These are phyloP conservation scores for Pipistrellus kuhlii DNA, from an alignment of 2,797 vertebrate genomes.

Conservation along the genomic window DNA sequence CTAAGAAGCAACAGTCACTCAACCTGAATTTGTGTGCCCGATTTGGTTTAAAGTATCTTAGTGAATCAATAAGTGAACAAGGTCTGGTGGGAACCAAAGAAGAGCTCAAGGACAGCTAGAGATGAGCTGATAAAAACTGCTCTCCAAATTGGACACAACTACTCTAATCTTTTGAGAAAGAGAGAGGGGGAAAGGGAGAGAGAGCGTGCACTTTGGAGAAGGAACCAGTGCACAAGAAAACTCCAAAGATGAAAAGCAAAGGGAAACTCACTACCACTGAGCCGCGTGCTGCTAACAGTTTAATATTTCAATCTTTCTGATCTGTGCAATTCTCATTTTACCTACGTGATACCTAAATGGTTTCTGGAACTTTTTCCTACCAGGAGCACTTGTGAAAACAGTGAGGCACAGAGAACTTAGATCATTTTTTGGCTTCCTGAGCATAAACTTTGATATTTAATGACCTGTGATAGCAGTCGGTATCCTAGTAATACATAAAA, in stretches of 20 bases:
- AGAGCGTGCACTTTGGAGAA: not conserved
- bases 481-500: slow-evolving; percentile 68
- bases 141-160: not conserved
- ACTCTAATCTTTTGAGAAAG: not conserved
- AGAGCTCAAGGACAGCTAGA: not conserved
- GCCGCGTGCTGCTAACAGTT: not conserved
- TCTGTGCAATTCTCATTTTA: slow-evolving; percentile 19
- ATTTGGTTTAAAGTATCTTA: not conserved
- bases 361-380: slow-evolving; percentile 43
- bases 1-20: not conserved
- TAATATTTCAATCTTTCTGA: not conserved
- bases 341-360: not conserved
- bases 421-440: slow-evolving; percentile 46
- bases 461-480: not conserved
- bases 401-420: slow-evolving; percentile 47
- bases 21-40: not conserved
- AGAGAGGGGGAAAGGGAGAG: not conserved
- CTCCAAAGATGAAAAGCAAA: not conserved
- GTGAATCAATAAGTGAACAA: not conserved
- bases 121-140: not conserved
- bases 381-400: slow-evolving; percentile 18
- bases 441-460: slow-evolving; percentile 76
- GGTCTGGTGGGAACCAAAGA: slow-evolving; percentile 1
- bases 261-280: not conserved
- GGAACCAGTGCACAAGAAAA: not conserved